Conservation (phyloP, 2,888 invertebrate genomes). For the Mythimna loreyi region DNA sequence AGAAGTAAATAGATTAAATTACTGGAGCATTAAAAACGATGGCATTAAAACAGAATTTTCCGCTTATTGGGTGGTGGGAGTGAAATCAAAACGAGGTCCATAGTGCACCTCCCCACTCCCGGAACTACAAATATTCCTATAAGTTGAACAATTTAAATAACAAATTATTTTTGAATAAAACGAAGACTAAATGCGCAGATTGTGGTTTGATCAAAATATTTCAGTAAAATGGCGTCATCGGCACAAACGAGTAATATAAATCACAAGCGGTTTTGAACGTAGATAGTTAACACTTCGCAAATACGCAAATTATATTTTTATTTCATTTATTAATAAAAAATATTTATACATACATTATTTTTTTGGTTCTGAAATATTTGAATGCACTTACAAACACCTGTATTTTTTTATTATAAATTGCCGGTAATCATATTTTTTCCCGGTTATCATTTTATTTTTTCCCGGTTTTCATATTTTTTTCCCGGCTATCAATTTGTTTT, state of each 20-base stretch:
- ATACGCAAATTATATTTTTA: background rate
- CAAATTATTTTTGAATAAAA: constrained; percentile 12
- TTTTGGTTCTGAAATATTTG: background rate
- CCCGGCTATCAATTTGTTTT: too few relatives aligned
- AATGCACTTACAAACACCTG: background rate
- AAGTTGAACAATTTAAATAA: constrained; percentile 8
- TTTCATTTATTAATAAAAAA: background rate
- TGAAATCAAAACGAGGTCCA: background rate
- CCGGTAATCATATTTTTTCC: too few relatives aligned
- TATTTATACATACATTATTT: too few relatives aligned
- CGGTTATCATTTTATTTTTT: too few relatives aligned
- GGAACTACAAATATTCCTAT: constrained; percentile 32
- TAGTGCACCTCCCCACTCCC: background rate
- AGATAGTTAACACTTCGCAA: background rate
- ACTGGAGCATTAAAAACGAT: constrained; percentile 1
- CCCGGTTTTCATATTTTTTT: too few relatives aligned
- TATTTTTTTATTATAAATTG: too few relatives aligned
- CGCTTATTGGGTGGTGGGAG: background rate
- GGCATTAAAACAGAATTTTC: constrained; percentile 4
- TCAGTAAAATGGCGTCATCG: constrained; percentile 54
- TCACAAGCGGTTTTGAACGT: constrained; percentile 40
- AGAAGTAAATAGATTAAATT: constrained; percentile 8
- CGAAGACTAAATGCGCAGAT: constrained; percentile 14
- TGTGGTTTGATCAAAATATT: constrained; percentile 32
- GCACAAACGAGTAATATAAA: constrained; percentile 36